Percentiles rank a stretch among this genome's conserved stretches.
These are phyloP conservation scores for Parthenolecanium corni DNA, from an alignment of 2,888 invertebrate species.

Conservation along the genomic window DNA sequence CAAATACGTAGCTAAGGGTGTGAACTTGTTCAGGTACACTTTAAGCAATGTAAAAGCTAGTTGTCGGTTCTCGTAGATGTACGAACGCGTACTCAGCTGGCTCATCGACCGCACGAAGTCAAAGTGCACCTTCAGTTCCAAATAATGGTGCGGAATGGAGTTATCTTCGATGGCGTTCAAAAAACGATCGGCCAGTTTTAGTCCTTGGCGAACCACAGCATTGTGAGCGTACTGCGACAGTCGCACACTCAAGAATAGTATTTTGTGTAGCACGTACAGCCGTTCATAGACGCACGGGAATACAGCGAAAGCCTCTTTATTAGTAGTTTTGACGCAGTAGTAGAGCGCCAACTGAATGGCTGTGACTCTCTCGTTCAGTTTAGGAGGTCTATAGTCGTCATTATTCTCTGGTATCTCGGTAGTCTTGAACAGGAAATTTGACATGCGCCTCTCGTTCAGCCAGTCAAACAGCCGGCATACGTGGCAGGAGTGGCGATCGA, in stretches of 20 bases:
- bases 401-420: too few species aligned
- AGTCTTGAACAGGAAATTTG: neutral
- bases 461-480: neutral
- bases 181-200: neutral
- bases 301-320: neutral
- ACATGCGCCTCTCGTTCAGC: conserved; percentile 1
- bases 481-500: neutral
- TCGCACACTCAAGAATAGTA: neutral
- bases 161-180: neutral
- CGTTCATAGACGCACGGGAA: conserved; percentile 1
- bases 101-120: neutral
- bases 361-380: conserved; percentile 1
- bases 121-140: conserved; percentile 1
- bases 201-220: conserved; percentile 1
- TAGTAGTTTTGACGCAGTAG: neutral
- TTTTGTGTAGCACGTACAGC: conserved; percentile 10
- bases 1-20: neutral
- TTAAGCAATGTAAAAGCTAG: neutral
- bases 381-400: too few species aligned
- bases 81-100: conserved; percentile 1
- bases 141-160: neutral
- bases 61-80: conserved; percentile 11
- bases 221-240: conserved; percentile 6
- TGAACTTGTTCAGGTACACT: conserved; percentile 4
- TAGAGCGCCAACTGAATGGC: conserved; percentile 5